These are phyloP conservation scores for Polydrusus cervinus DNA, from an alignment of 2,888 invertebrate genomes.

Conservation along the genomic window DNA sequence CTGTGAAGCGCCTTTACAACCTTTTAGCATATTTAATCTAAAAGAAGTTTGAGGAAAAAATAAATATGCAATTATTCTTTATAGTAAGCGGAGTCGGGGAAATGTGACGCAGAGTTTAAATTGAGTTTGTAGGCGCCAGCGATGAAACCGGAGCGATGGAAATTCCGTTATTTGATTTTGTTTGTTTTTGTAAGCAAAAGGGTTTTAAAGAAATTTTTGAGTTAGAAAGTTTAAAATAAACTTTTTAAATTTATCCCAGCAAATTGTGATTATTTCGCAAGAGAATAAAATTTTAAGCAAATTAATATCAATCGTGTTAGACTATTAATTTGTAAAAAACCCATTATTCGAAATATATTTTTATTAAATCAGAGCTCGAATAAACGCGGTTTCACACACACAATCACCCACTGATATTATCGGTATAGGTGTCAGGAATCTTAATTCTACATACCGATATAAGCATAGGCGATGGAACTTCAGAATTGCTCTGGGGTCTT, in stretches of 20 bases:
- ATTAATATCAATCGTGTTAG: not conserved
- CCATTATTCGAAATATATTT: too few species aligned
- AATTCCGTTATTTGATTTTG: slow-evolving; percentile 43
- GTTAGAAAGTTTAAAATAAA: slow-evolving; percentile 4
- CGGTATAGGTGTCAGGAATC: too few species aligned
- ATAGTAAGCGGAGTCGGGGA: slow-evolving; percentile 55
- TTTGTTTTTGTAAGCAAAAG: slow-evolving; percentile 31
- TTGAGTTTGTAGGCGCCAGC: slow-evolving; percentile 60
- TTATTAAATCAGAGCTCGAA: too few species aligned
- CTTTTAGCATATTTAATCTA: slow-evolving; percentile 67
- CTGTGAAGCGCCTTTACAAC: slow-evolving; percentile 65
- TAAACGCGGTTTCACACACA: too few species aligned
- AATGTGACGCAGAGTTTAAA: slow-evolving; percentile 59
- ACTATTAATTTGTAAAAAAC: too few species aligned
- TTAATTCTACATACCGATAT: too few species aligned
- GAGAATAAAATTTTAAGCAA: not conserved
- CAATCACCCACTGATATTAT: too few species aligned
- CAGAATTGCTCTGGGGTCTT: too few species aligned
- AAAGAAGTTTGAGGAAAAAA: slow-evolving; percentile 64
- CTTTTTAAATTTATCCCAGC: not conserved
- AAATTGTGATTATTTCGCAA: not conserved
- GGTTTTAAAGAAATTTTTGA: not conserved
- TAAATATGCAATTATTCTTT: slow-evolving; percentile 65
- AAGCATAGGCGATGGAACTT: too few species aligned
- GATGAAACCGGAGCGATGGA: slow-evolving; percentile 46